Conservation (phyloP, 2,888 invertebrate species). For the Macaria liturata region DNA sequence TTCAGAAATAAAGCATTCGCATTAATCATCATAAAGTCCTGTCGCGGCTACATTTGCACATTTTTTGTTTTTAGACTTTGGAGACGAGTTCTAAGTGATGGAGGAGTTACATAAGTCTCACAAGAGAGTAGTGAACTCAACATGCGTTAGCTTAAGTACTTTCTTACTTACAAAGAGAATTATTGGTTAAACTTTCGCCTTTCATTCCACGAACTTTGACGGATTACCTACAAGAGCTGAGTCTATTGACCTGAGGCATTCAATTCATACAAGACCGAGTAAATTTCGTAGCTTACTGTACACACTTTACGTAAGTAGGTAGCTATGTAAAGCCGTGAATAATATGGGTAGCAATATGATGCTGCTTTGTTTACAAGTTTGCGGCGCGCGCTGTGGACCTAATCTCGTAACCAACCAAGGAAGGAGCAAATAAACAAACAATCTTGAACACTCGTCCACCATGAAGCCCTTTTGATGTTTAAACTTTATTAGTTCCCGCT, state of each 20-base stretch:
- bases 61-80: too few relatives aligned
- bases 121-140: too few relatives aligned
- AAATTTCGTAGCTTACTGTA: conserved; percentile 9
- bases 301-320: conserved; percentile 12
- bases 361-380: conserved; percentile 24
- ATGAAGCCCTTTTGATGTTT: conserved; percentile 27
- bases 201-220: conserved; percentile 6
- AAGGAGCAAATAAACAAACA: conserved; percentile 28
- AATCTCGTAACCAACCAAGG: conserved; percentile 27
- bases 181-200: neutral
- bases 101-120: too few relatives aligned
- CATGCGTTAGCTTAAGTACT: neutral
- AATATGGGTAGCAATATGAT: neutral
- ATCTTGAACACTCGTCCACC: conserved; percentile 22
- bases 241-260: conserved; percentile 8
- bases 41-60: too few relatives aligned
- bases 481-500: conserved; percentile 26
- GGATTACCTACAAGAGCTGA: conserved; percentile 7
- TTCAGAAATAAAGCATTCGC: too few relatives aligned
- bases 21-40: too few relatives aligned
- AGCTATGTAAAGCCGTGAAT: neutral
- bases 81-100: too few relatives aligned
- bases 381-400: conserved; percentile 22
- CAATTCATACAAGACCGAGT: conserved; percentile 6
- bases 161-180: too few relatives aligned